Base-by-base conservation (phyloP, 2,888 invertebrate species). In the Catonia carolina region DNA sequence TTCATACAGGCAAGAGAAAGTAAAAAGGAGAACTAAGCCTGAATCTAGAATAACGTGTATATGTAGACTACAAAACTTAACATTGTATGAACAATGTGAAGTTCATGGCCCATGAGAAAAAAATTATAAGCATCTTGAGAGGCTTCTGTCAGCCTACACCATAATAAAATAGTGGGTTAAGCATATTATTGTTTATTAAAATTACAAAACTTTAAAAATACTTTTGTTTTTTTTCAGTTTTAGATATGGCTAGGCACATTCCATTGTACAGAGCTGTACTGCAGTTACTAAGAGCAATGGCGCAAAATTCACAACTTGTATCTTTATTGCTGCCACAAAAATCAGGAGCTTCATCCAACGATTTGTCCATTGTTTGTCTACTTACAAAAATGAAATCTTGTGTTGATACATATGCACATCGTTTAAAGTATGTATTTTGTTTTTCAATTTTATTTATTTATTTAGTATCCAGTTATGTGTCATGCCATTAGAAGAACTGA, bases 241-340 rank as follows among this genome's bases (percentile, higher is more conserved):
- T 96, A 72, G 95, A 96, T 75, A 94, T 96, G 87, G 92, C 95
- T n/a, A 82, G 94, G 15, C 95, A 95, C 76, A 92, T 95, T 73
- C 93, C 94, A 22, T 78, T 95, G 66, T 95, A 95, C 75, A 83
- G 88, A 64, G 86, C 90, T 63, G 85, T 94, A 68, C 75, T 95
- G 65, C 85, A 87, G 64, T 75, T 91, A 62, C 78, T 93, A 60
- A 81, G 94, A 62, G 89, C 90, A 1, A 75, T 86, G 70, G 85
- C 85, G 18, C 75, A 79, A 65, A 73, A 73, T 75, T 73, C 75
- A 68, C 77, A 78, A 64, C 69, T 85, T 55, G 80, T 84, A 2
- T 77, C 80, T 35, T 73, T 89, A 48, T 71, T 89, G 15, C 73
- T 85, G 61, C 84, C 86, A 0, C 76, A 77, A 17, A 60, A 60